phyloP scores from a whole-genome alignment of 2,113 vertebrate species.

The Seriola aureovittata region DNA sequence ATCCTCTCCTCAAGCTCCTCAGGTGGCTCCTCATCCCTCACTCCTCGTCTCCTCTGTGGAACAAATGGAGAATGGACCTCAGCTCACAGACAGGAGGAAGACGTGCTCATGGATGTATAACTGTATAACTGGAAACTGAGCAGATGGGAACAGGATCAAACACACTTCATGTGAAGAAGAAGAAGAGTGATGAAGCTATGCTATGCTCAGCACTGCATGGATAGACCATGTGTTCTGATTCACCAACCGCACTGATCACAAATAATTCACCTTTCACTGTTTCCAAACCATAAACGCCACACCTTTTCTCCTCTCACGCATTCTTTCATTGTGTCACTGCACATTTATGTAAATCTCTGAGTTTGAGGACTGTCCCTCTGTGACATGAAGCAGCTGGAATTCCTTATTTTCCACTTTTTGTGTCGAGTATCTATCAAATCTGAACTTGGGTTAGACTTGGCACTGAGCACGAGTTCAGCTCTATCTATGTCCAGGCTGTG shows the following conservation, averaged over 20 bases:
- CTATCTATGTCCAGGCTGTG: conserved; percentile 1
- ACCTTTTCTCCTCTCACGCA: not conserved
- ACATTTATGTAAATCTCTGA: conserved; percentile 5
- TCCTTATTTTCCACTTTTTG: not conserved
- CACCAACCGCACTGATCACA: not conserved
- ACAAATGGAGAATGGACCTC: not conserved
- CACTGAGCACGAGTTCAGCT: not conserved
- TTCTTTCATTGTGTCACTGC: conserved; percentile 4
- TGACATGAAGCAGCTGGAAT: not conserved
- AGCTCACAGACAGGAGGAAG: not conserved
- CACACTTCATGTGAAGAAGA: not conserved
- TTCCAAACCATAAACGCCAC: conserved; percentile 1
- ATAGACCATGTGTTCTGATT: not conserved
- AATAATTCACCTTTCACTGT: conserved; percentile 11
- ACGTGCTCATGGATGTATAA: too few species aligned
- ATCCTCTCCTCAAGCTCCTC: not conserved
- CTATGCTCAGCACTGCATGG: not conserved
- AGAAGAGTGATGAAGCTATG: not conserved
- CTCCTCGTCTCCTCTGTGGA: not conserved
- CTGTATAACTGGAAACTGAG: too few species aligned
- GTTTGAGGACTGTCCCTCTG: not conserved
- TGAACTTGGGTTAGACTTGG: conserved; percentile 5
- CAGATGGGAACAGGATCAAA: not conserved
- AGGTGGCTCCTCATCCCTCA: not conserved
- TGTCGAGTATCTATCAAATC: not conserved